Evolutionary conservation across 2,113 vertebrate genomes (phyloP).

Genomic region (Ariopsis seemanni): DNA sequence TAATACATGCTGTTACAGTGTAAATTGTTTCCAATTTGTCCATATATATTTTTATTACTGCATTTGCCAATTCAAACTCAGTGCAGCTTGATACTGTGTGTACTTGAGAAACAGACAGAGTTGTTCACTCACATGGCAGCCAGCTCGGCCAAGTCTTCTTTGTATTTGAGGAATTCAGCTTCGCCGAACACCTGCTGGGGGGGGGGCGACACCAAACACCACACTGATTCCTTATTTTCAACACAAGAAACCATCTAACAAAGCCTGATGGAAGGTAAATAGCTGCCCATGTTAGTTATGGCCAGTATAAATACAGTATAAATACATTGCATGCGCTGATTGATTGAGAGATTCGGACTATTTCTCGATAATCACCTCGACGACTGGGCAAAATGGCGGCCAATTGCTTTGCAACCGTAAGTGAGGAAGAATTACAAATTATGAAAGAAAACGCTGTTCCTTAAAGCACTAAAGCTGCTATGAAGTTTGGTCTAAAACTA

Average conservation of each 20-base stretch:
- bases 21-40: background rate
- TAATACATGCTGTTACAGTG: background rate
- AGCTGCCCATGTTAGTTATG: background rate
- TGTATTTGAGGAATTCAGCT: slow-evolving; percentile 83
- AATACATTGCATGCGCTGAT: no score
- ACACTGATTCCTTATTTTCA: background rate
- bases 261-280: background rate
- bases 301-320: no score
- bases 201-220: slow-evolving; percentile 3
- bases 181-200: slow-evolving; percentile 81
- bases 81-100: background rate
- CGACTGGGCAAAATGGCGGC: no score
- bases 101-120: slow-evolving; percentile 11
- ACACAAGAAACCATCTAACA: background rate
- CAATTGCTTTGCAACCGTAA: no score
- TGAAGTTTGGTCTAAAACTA: no score
- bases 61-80: background rate
- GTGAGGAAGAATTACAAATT: no score
- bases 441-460: no score
- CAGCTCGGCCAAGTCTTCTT: slow-evolving; percentile 83
- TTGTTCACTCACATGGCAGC: slow-evolving; percentile 80
- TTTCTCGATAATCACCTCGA: no score
- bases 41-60: background rate
- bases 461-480: no score
- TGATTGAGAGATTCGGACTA: no score